Evolutionary conservation across 2,888 invertebrate genomes (phyloP).

Genomic region (Scaptomyza cyrtandrae): DNA sequence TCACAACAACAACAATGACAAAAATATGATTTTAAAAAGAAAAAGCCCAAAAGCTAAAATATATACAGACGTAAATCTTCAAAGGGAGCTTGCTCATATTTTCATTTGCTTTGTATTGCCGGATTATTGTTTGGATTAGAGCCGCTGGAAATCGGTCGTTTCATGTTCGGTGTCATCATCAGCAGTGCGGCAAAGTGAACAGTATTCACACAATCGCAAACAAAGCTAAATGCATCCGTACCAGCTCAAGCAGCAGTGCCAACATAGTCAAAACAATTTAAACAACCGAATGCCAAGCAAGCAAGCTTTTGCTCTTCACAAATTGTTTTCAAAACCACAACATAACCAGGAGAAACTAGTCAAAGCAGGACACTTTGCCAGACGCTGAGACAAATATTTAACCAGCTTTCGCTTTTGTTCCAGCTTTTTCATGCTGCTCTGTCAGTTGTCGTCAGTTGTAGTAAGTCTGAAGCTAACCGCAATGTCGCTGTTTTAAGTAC

Average conservation of each 20-base stretch:
- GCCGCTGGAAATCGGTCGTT: constrained; percentile 17
- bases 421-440: constrained; percentile 23
- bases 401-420: constrained; percentile 1
- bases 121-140: constrained; percentile 35
- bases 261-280: constrained; percentile 19
- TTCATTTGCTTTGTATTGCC: constrained; percentile 35
- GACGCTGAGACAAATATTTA: constrained; percentile 26
- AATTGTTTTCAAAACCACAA: constrained; percentile 37
- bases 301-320: constrained; percentile 25
- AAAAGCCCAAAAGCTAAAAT: constrained; percentile 22
- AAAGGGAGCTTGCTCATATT: constrained; percentile 42
- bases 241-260: background rate
- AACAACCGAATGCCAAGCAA: constrained; percentile 3
- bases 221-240: constrained; percentile 25
- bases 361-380: background rate
- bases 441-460: background rate
- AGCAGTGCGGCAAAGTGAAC: constrained; percentile 4
- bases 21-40: constrained; percentile 18
- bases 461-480: constrained; percentile 34
- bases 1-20: background rate
- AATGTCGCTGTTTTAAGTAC: constrained; percentile 16
- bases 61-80: constrained; percentile 36
- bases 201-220: constrained; percentile 12
- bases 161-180: constrained; percentile 15
- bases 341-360: constrained; percentile 10